These are phyloP conservation scores for Listronotus oregonensis DNA, from an alignment of 1,140 invertebrate species.

Conservation along the genomic window DNA sequence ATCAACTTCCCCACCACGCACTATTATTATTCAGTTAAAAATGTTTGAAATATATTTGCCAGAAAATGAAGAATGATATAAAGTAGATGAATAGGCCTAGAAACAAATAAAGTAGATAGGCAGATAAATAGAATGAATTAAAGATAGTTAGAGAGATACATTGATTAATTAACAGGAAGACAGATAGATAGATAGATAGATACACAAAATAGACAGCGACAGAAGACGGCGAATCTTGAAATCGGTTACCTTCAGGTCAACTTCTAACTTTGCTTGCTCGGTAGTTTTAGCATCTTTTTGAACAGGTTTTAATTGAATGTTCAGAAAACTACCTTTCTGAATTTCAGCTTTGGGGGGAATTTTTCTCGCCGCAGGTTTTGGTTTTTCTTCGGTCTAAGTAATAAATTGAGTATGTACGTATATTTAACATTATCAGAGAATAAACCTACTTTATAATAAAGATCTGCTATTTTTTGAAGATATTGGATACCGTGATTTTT, in stretches of 20 bases:
- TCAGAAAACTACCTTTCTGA: constrained; percentile 64
- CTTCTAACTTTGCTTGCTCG: constrained; percentile 47
- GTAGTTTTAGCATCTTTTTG: constrained; percentile 57
- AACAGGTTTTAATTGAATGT: constrained; percentile 67
- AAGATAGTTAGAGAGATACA: too few relatives aligned
- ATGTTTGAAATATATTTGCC: too few relatives aligned
- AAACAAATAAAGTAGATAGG: too few relatives aligned
- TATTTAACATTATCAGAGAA: background rate
- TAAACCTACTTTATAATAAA: constrained; percentile 7
- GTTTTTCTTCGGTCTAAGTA: constrained; percentile 54
- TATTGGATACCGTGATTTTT: background rate
- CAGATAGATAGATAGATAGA: constrained; percentile 33
- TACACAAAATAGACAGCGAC: background rate
- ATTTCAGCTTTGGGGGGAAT: constrained; percentile 62
- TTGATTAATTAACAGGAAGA: constrained; percentile 1
- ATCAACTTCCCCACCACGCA: too few relatives aligned
- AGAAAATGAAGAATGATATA: too few relatives aligned
- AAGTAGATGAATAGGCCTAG: too few relatives aligned
- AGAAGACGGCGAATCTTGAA: background rate
- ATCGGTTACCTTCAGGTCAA: constrained; percentile 52
- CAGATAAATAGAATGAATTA: too few relatives aligned
- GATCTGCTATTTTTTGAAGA: too few relatives aligned
- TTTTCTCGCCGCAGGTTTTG: constrained; percentile 59
- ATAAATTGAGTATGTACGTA: constrained; percentile 9
- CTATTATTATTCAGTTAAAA: too few relatives aligned